Evolutionary conservation across 2,113 vertebrate genomes (phyloP), one percentile per base, ranked within the genome.

Genomic region (Nycticebus coucang): DNA sequence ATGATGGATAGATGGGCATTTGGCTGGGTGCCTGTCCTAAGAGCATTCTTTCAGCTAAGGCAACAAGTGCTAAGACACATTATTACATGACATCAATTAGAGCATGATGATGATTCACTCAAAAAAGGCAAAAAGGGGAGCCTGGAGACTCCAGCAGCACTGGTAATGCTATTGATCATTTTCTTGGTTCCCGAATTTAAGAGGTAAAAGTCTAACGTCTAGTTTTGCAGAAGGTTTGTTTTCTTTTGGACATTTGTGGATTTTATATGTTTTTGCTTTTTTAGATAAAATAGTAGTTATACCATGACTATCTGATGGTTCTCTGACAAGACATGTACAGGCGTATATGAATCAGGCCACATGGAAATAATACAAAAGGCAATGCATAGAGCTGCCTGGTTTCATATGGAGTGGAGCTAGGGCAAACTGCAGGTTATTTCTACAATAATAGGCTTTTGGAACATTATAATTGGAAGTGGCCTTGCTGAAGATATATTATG

Each of bases 141-240:
- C 62, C 22, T 30, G 28, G 41, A 59, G 41, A 30, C 41, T 28
- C 37, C n/a, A 62, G 15, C 7, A 7, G 22, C 5, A 57, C 7
- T 57, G 41, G 55, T 37, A 64, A 87, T 1, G 18, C 24, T 60
- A 1, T 2, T 6, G 18, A 87, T 30, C 71, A 89, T 41, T 82
- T 89, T 79, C 72, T 86, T 71, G 15, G 28, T 59, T 95, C 59
- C 57, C 89, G 74, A 93, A 60, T 84, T 94, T 41, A 72, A 92
- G 41, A 50, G 5, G 24, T 60, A 1, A 84, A 88, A 6, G 6
- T 64, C 26, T 64, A 59, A 68, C 18, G 59, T 50, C 26, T 28
- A 21, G 19, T 83, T 82, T 78, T 78, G 53, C 12, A 83, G 35
- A 89, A 41, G 53, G 72, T 30, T 74, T 53, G 4, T 30, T 71